Conservation (phyloP, 2,113 vertebrate species). For the Ailuropoda melanoleuca region DNA sequence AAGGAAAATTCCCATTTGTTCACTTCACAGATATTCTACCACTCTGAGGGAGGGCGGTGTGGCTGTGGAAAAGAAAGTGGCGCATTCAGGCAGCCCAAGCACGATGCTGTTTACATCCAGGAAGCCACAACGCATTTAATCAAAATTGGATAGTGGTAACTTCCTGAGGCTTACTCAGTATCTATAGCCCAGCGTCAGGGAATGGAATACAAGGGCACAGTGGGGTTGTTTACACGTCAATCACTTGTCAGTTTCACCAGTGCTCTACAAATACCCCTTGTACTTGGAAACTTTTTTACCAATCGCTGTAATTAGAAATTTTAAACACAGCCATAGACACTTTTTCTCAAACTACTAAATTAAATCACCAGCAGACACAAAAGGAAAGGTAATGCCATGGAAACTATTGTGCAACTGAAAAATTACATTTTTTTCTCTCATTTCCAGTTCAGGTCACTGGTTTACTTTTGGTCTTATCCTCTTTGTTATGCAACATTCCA, state of each 20-base stretch:
- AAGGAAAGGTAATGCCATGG: constrained; percentile 75
- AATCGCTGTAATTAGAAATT: constrained; percentile 80
- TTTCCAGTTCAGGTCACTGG: not conserved
- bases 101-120: constrained; percentile 63
- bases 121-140: constrained; percentile 75
- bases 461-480: not conserved
- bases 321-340: constrained; percentile 76
- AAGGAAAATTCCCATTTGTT: not conserved
- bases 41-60: not conserved
- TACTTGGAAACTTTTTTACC: constrained; percentile 71
- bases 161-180: constrained; percentile 76
- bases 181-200: constrained; percentile 65
- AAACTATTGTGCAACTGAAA: constrained; percentile 70
- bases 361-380: constrained; percentile 71
- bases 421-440: constrained; percentile 26
- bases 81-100: constrained; percentile 59
- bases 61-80: not conserved
- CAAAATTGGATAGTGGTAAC: constrained; percentile 78
- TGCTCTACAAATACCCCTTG: constrained; percentile 81
- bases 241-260: constrained; percentile 82
- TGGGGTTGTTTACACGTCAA: constrained; percentile 84
- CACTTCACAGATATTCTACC: not conserved
- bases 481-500: not conserved
- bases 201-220: constrained; percentile 78
- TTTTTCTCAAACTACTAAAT: constrained; percentile 74